Conservation (phyloP, 1,140 invertebrate species). For the Scylla paramamosain region DNA sequence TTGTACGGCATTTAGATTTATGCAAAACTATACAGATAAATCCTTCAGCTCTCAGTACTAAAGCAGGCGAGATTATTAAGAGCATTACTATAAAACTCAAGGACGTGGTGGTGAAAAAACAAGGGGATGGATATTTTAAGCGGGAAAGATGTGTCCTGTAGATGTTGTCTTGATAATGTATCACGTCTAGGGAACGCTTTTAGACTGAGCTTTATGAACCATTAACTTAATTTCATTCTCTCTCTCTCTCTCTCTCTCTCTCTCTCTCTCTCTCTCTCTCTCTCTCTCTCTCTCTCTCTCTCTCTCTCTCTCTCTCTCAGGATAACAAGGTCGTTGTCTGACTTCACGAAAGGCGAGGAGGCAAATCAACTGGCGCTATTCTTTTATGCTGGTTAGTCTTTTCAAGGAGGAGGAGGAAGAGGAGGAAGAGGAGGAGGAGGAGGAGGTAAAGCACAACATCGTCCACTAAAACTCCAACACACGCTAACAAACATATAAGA, state of each 20-base stretch:
- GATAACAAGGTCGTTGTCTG: too few species aligned
- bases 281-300: slow-evolving; percentile 20
- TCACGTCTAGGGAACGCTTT: not conserved
- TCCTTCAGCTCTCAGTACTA: not conserved
- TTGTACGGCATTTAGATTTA: not conserved
- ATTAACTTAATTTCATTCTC: not conserved
- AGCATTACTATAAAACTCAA: not conserved
- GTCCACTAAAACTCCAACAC: too few species aligned
- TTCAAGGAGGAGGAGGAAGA: too few species aligned
- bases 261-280: slow-evolving; percentile 16
- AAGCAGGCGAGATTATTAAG: not conserved
- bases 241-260: not conserved
- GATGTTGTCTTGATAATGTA: not conserved
- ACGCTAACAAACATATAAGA: too few species aligned
- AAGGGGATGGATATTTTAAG: not conserved
- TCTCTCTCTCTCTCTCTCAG: slow-evolving; percentile 20
- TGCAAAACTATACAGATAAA: not conserved
- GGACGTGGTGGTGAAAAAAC: not conserved
- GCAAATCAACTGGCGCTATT: too few species aligned
- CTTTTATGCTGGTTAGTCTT: too few species aligned
- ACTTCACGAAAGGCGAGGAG: too few species aligned
- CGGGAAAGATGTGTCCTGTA: not conserved
- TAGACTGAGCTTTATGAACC: not conserved
- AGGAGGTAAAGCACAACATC: not conserved
- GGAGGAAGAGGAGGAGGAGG: not conserved